Evolutionary conservation across 2,888 invertebrate species (phyloP).

Genomic region (Pachydiplax longipennis): DNA sequence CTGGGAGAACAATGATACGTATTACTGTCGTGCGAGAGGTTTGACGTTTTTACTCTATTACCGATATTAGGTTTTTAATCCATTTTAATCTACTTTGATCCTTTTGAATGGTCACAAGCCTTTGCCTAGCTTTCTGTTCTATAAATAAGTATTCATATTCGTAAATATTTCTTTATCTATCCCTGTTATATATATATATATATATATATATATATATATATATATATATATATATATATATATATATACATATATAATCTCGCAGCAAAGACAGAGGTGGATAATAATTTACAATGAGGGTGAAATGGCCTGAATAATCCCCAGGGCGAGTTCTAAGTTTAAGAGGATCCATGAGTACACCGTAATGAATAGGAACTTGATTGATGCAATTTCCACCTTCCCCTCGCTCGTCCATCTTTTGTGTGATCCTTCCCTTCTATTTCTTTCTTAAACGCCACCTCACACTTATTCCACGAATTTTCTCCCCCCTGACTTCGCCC

Average conservation of each 20-base stretch:
- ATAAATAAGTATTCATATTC: no score
- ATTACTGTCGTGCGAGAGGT: no score
- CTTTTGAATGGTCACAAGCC: no score
- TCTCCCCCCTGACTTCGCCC: not conserved
- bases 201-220: not conserved
- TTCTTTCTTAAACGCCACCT: not conserved
- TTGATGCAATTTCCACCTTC: slow-evolving; percentile 29
- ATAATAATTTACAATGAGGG: not conserved
- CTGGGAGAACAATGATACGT: no score
- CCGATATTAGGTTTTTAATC: no score
- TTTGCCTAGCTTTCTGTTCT: no score
- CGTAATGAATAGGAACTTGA: slow-evolving; percentile 44
- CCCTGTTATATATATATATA: no score
- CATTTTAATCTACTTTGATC: no score
- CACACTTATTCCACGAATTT: slow-evolving; percentile 7
- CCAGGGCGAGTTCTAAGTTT: slow-evolving; percentile 3
- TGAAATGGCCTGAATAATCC: not conserved
- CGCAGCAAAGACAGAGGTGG: not conserved
- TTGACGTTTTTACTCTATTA: no score
- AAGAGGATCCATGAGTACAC: slow-evolving; percentile 23
- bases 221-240: not conserved
- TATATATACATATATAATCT: not conserved
- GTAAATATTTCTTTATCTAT: no score
- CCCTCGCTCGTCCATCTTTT: not conserved
- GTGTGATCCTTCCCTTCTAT: slow-evolving; percentile 7